These are phyloP conservation scores for Brachypalpus laphriformis DNA, from an alignment of 2,888 invertebrate genomes.

Conservation along the genomic window DNA sequence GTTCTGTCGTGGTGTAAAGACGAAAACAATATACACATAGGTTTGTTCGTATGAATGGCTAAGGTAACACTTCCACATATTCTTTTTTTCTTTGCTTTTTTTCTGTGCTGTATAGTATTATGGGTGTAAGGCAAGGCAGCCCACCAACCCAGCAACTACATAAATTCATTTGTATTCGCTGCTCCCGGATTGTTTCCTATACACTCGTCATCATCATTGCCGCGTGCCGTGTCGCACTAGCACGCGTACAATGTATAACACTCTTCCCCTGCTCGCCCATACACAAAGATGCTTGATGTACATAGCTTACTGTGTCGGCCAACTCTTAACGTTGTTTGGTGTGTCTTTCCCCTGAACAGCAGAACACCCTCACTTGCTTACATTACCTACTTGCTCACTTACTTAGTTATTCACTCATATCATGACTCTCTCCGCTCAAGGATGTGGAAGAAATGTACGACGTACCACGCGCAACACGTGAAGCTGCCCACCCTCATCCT, in stretches of 20 bases:
- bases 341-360: conserved; percentile 13
- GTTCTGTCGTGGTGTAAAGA: conserved; percentile 46
- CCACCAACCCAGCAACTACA: conserved; percentile 1
- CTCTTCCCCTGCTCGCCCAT: conserved; percentile 40
- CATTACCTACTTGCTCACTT: conserved; percentile 7
- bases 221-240: background rate
- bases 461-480: conserved; percentile 11
- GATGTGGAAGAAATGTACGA: conserved; percentile 12
- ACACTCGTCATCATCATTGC: conserved; percentile 27
- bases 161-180: conserved; percentile 44
- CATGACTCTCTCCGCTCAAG: background rate
- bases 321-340: conserved; percentile 18
- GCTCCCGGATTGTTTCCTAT: conserved; percentile 55
- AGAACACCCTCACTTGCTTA: conserved; percentile 37
- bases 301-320: background rate
- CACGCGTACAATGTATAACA: conserved; percentile 21
- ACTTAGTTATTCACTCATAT: conserved; percentile 8
- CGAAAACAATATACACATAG: conserved; percentile 45
- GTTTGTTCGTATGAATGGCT: conserved; percentile 34
- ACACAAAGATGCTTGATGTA: conserved; percentile 52
- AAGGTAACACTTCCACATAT: conserved; percentile 37
- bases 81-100: background rate
- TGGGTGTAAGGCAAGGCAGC: conserved; percentile 20
- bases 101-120: conserved; percentile 10
- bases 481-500: background rate